These are phyloP conservation scores for Siderastrea radians DNA, from an alignment of 92 coral and sea anemone species.

Conservation along the genomic window DNA sequence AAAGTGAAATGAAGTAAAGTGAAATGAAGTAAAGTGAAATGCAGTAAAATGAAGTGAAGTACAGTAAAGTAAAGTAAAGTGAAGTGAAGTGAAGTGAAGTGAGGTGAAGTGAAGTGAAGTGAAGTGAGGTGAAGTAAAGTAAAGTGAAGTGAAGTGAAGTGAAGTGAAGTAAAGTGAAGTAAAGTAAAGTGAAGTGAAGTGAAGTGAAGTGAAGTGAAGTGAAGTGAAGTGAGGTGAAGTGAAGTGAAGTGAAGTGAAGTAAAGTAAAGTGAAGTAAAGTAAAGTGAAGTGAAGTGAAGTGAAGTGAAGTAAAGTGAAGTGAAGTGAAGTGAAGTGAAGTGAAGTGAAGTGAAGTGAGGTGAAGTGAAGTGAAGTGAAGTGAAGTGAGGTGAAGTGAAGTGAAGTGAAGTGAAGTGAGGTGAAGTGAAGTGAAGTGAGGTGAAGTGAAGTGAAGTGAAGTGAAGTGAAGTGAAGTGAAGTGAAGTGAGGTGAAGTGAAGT, in stretches of 20 bases:
- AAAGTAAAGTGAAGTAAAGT: conserved; percentile 38
- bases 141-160: no score
- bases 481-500: neutral
- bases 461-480: neutral
- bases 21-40: no score
- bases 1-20: no score
- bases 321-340: conserved; percentile 46
- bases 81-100: neutral
- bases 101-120: no score
- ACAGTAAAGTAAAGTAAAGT: no score
- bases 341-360: conserved; percentile 39
- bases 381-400: conserved; percentile 43
- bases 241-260: conserved; percentile 40
- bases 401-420: conserved; percentile 45
- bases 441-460: neutral
- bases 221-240: conserved; percentile 16
- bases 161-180: no score
- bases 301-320: conserved; percentile 48
- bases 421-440: conserved; percentile 32
- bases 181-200: no score
- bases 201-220: neutral
- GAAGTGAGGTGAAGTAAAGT: no score
- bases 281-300: conserved; percentile 44
- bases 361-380: conserved; percentile 22
- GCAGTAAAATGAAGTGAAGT: no score